Percentiles rank a stretch among this genome's conserved stretches.
Evolutionary conservation across 1,140 invertebrate species (phyloP).

Genomic region (Nilaparvata lugens): DNA sequence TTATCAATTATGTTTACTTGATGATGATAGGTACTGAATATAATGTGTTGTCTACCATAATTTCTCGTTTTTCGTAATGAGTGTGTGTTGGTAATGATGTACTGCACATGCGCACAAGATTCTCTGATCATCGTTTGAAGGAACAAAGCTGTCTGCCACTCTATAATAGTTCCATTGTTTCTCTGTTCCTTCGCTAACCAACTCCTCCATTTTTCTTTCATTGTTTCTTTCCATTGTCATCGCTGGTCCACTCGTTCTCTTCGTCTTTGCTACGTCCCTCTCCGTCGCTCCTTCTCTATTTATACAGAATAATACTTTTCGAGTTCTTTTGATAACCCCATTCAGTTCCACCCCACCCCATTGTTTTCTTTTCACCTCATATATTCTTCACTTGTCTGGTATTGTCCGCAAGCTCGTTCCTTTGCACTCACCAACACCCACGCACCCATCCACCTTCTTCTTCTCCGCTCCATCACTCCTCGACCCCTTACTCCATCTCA

Average conservation of each 20-base stretch:
- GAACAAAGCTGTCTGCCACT: conserved; percentile 9
- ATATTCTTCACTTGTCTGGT: conserved; percentile 23
- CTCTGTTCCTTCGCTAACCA: conserved; percentile 18
- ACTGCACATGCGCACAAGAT: not conserved
- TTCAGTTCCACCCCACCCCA: conserved; percentile 16
- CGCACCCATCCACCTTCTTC: not conserved
- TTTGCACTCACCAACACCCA: not conserved
- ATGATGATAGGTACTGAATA: no score
- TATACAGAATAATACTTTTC: conserved; percentile 27
- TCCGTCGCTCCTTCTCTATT: conserved; percentile 20
- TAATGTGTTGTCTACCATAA: no score
- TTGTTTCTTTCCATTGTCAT: conserved; percentile 25
- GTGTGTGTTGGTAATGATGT: no score
- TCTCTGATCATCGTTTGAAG: conserved; percentile 1
- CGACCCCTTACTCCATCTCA: no score
- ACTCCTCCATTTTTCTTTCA: conserved; percentile 25
- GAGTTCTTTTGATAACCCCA: conserved; percentile 27
- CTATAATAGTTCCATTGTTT: conserved; percentile 6
- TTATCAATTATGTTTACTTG: no score
- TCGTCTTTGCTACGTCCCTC: not conserved
- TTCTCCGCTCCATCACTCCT: no score
- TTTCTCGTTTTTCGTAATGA: no score
- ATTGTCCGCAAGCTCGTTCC: conserved; percentile 9
- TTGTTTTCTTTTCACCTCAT: conserved; percentile 27
- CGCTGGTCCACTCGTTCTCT: not conserved